These are phyloP conservation scores for Drosophila rubida DNA, from an alignment of 2,888 invertebrate genomes.

Conservation along the genomic window DNA sequence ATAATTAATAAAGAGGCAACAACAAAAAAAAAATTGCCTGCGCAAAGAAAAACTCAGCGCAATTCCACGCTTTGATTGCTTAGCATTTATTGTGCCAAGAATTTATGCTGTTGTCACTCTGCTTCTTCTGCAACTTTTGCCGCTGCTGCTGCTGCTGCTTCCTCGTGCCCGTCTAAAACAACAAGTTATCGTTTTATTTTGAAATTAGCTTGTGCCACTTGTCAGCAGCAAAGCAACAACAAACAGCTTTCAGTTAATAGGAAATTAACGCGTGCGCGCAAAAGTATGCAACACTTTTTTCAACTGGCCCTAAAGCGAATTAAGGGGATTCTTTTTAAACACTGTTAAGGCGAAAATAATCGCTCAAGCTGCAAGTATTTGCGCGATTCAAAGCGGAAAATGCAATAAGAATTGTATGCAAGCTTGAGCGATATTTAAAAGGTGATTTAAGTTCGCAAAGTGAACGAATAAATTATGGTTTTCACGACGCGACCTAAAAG, in stretches of 20 bases:
- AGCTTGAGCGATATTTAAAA: no score
- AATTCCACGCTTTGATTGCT: slow-evolving; percentile 53
- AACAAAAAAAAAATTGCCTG: slow-evolving; percentile 23
- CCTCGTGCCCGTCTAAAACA: not conserved
- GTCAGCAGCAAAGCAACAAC: slow-evolving; percentile 14
- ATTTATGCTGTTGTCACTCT: slow-evolving; percentile 52
- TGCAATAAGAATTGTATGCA: no score
- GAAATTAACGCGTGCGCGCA: slow-evolving; percentile 21
- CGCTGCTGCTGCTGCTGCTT: not conserved
- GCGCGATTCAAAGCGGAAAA: no score
- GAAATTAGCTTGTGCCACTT: slow-evolving; percentile 67
- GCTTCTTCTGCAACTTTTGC: not conserved
- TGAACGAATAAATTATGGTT: no score
- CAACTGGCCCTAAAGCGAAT: no score
- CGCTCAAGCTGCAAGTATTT: no score
- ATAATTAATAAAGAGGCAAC: slow-evolving; percentile 63
- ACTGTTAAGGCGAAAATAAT: not conserved
- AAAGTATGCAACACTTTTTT: slow-evolving; percentile 26
- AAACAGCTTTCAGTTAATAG: slow-evolving; percentile 25
- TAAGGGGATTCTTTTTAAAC: not conserved
- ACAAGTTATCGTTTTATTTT: slow-evolving; percentile 38
- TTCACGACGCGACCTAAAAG: no score
- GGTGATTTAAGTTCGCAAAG: not conserved
- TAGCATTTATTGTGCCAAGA: slow-evolving; percentile 42
- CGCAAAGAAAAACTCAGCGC: slow-evolving; percentile 8